Evolutionary conservation across 1,140 invertebrate genomes (phyloP).

Genomic region (Lordiphosa mommai): DNA sequence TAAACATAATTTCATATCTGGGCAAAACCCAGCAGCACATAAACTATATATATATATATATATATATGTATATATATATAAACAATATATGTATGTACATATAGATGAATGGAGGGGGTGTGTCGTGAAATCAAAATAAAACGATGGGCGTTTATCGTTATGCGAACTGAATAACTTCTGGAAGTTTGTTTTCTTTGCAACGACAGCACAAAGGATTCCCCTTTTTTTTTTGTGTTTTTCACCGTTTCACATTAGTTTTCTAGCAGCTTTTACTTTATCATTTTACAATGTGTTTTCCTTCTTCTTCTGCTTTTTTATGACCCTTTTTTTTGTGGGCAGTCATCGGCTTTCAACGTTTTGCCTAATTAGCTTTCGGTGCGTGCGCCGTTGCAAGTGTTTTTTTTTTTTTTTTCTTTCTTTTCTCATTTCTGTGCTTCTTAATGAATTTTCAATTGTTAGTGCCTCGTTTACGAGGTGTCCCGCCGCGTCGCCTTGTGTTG

Average conservation of each 20-base stretch:
- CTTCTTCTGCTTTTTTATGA: slow-evolving; percentile 47
- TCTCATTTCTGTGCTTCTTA: slow-evolving; percentile 28
- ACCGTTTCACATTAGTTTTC: slow-evolving; percentile 7
- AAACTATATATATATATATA: slow-evolving; percentile 40
- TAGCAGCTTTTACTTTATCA: slow-evolving; percentile 1
- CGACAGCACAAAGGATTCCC: not conserved
- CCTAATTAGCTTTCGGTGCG: slow-evolving; percentile 72
- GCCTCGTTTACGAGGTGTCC: slow-evolving; percentile 67
- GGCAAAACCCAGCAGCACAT: slow-evolving; percentile 57
- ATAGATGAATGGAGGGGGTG: slow-evolving; percentile 20
- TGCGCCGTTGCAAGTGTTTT: slow-evolving; percentile 39
- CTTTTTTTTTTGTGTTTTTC: not conserved
- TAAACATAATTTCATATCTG: slow-evolving; percentile 74
- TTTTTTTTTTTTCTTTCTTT: slow-evolving; percentile 8
- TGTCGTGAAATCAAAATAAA: slow-evolving; percentile 67
- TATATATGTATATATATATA: not conserved
- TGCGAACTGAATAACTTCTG: slow-evolving; percentile 76
- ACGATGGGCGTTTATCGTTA: slow-evolving; percentile 75
- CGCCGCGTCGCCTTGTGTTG: slow-evolving; percentile 39
- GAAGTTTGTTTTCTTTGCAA: slow-evolving; percentile 64
- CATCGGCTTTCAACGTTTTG: slow-evolving; percentile 60
- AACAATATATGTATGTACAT: not conserved
- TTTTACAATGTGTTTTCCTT: slow-evolving; percentile 39
- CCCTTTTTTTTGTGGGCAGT: slow-evolving; percentile 26
- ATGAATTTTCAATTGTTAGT: slow-evolving; percentile 76